Conservation (phyloP, 2,888 invertebrate species). For the Empis stercorea region DNA sequence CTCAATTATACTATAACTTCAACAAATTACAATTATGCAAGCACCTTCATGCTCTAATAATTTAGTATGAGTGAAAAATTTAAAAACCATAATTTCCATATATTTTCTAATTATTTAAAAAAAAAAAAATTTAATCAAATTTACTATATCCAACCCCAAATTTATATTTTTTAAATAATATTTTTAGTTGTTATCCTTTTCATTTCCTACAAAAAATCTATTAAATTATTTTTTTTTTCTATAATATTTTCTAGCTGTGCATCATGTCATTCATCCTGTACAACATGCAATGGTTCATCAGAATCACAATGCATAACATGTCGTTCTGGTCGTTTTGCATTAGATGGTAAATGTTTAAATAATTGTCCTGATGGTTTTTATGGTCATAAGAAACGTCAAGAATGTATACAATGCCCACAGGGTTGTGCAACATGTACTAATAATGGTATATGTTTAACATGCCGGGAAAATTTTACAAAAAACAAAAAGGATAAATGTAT, state of each 20-base stretch:
- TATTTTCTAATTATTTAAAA: too few species aligned
- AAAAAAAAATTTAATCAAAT: too few species aligned
- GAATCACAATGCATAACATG: conserved; percentile 73
- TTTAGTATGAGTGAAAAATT: too few species aligned
- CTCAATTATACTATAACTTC: too few species aligned
- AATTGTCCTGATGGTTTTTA: conserved; percentile 63
- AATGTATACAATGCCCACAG: conserved; percentile 62
- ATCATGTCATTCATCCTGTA: conserved; percentile 65
- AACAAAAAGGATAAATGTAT: conserved; percentile 65
- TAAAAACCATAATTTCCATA: too few species aligned
- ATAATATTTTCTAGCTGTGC: conserved; percentile 45
- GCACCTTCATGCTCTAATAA: too few species aligned
- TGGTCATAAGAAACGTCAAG: conserved; percentile 63
- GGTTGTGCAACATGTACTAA: conserved; percentile 66
- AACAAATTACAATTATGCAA: too few species aligned
- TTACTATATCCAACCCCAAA: too few species aligned
- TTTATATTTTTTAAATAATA: too few species aligned
- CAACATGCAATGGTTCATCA: conserved; percentile 65
- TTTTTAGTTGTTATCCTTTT: too few species aligned
- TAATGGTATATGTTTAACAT: conserved; percentile 57
- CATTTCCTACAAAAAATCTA: neutral
- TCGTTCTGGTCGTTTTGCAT: conserved; percentile 54
- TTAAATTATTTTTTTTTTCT: conserved; percentile 6
- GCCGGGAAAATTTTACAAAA: conserved; percentile 59
- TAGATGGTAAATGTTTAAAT: conserved; percentile 57